Percentiles rank a stretch among this genome's conserved stretches.
phyloP scores from a whole-genome alignment of 64 coral and sea anemone genomes.

The Exaiptasia diaphana region DNA sequence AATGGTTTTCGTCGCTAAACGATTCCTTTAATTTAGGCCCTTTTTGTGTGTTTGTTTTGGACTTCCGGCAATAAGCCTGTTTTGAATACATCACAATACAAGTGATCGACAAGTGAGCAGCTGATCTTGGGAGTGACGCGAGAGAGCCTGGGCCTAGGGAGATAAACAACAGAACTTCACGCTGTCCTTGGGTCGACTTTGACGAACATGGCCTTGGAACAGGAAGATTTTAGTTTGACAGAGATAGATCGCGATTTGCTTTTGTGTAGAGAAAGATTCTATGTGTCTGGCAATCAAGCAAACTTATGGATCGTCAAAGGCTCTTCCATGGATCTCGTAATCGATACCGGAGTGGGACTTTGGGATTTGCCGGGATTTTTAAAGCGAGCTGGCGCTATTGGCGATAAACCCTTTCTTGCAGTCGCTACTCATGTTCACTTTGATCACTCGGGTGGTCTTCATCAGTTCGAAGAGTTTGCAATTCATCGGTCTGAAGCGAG shows the following conservation, averaged over 20 bases:
- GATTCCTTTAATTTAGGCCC: too few species aligned
- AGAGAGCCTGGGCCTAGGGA: constrained; percentile 1
- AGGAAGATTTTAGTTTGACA: constrained; percentile 12
- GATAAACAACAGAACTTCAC: background rate
- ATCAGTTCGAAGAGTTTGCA: constrained; percentile 80
- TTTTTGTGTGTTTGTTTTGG: too few species aligned
- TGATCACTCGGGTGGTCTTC: constrained; percentile 73
- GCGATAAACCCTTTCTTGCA: constrained; percentile 62
- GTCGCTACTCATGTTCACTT: constrained; percentile 80
- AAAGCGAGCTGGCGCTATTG: constrained; percentile 45
- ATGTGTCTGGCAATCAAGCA: constrained; percentile 61
- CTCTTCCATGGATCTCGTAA: constrained; percentile 49
- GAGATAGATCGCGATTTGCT: constrained; percentile 29
- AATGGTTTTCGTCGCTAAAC: too few species aligned
- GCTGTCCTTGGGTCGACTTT: background rate
- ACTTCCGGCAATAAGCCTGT: too few species aligned
- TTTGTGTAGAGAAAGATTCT: constrained; percentile 62
- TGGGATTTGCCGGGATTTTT: constrained; percentile 77
- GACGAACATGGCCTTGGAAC: background rate
- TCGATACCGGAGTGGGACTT: constrained; percentile 70
- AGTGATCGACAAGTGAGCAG: background rate
- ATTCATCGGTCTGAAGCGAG: constrained; percentile 62
- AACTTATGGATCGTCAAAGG: constrained; percentile 80
- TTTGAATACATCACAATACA: too few species aligned
- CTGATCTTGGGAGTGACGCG: constrained; percentile 6